A percentile compares a stretch with the other conserved stretches of the same genome.
These are phyloP conservation scores for Psilopsiagon aurifrons DNA, from an alignment of 2,113 vertebrate species.

Conservation along the genomic window DNA sequence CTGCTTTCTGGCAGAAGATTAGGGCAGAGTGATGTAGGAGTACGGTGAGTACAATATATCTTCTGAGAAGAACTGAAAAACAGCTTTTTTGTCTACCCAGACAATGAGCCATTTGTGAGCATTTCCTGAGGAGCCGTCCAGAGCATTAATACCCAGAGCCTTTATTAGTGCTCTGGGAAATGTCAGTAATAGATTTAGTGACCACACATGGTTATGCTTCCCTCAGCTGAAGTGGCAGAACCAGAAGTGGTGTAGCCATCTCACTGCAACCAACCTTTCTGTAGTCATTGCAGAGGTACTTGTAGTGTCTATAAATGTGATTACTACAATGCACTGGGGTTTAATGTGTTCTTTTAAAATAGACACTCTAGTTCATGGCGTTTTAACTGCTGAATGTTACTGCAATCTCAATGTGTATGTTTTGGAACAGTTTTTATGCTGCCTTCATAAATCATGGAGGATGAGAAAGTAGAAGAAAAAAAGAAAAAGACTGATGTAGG, in stretches of 20 bases:
- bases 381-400: neutral
- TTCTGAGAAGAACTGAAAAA: neutral
- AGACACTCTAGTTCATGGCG: neutral
- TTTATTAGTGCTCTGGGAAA: neutral
- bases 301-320: neutral
- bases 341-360: neutral
- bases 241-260: neutral
- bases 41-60: neutral
- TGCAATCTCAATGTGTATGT: neutral
- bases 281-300: neutral
- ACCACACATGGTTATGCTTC: neutral
- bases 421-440: slow-evolving; percentile 7
- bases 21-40: neutral
- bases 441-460: neutral
- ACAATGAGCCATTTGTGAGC: neutral
- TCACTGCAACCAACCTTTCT: neutral
- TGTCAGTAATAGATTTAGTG: neutral
- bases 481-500: neutral
- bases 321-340: rapidly evolving
- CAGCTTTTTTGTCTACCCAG: neutral
- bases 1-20: neutral
- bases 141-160: neutral
- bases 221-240: neutral
- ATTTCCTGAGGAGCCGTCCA: neutral
- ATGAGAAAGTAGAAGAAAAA: neutral